Base-by-base conservation (phyloP, 2,888 invertebrate species). In the Troilus luridus region DNA sequence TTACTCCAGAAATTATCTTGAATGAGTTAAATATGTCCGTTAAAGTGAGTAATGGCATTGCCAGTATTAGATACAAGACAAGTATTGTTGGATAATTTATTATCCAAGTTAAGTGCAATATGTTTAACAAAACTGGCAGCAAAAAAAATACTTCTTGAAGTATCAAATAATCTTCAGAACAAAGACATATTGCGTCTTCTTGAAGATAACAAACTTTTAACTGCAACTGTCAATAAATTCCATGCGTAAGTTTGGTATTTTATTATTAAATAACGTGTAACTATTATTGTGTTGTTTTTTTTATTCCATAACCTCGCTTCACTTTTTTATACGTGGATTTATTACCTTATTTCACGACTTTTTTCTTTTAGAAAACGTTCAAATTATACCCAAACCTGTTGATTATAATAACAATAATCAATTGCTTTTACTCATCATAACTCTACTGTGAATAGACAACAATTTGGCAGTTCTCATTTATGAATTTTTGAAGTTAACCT, bases 21-120 rank as follows among this genome's bases (percentile, higher is more conserved):
- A 85, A 85, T 85, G 85, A 21, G 56, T 85, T 64, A 90, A 90
- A 85, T 90, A 90, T 90, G 85, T 81, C 72, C 77, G 19, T 60
- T 59, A 85, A 8, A 41, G 56, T 72, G 56, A 59, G 92, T 90
- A 21, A 91, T 91, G 88, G 91, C 72, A 54, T 91, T 92, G 88
- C 92, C 92, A 17, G 92, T 93, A n/a, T 92, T 93, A 3, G 92
- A 93, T 90, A 92, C 92, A 10, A 92, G 92, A 88, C 88, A 92
- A 88, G 92, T 92, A 67, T 91, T 93, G 17, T 27, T 92, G 17
- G 92, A 92, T 58, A 92, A 93, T 91, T 64, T 93, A 60, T 58
- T 89, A 0, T 92, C 92, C 54, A 93, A 93, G 91, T 88, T 92
- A 41, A 88, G n/a, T 54, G 91, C 92, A 60, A 85, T 91, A 24